Evolutionary conservation across 2,113 vertebrate genomes (phyloP).

Genomic region (Macrotus californicus): DNA sequence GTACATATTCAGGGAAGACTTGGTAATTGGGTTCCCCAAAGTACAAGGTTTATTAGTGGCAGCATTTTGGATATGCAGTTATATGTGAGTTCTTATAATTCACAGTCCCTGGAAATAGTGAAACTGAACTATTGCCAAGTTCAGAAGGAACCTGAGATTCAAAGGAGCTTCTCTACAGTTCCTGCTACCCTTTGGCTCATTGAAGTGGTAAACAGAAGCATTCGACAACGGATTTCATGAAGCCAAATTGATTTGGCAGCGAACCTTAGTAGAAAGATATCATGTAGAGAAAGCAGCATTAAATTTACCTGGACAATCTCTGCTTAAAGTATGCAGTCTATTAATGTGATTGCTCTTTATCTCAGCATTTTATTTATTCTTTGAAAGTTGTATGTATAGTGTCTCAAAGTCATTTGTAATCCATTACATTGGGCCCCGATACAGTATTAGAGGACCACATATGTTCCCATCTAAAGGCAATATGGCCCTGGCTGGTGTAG

Average conservation of each 20-base stretch:
- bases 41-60: background rate
- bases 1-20: background rate
- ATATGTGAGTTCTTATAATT: slow-evolving; percentile 12
- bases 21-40: background rate
- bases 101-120: background rate
- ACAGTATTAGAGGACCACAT: background rate
- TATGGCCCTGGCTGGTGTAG: background rate
- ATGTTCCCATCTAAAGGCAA: background rate
- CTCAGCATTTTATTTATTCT: background rate
- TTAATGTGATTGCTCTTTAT: slow-evolving; percentile 24
- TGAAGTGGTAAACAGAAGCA: background rate
- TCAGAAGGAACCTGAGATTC: slow-evolving; percentile 27
- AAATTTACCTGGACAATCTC: background rate
- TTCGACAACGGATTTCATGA: background rate
- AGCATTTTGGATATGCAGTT: background rate
- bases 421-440: background rate
- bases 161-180: slow-evolving; percentile 10
- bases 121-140: background rate
- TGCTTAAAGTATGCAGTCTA: background rate
- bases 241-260: slow-evolving; percentile 7
- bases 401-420: slow-evolving; percentile 1
- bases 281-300: background rate
- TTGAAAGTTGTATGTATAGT: background rate
- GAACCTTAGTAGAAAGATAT: background rate
- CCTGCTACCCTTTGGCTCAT: background rate